Conservation (phyloP, 2,797 vertebrate genomes). For the Hippocampus kuda region DNA sequence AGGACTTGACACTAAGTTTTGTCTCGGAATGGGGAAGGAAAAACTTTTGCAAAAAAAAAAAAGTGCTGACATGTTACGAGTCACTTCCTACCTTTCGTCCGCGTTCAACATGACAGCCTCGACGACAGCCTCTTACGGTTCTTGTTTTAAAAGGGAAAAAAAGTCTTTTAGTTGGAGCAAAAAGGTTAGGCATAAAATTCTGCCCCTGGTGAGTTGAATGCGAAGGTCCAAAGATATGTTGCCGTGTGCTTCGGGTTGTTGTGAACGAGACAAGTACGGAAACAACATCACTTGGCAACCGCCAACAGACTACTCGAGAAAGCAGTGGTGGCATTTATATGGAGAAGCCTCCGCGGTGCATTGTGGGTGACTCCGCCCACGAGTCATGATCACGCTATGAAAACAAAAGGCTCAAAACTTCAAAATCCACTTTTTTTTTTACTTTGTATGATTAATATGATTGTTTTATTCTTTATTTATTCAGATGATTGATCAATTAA, state of each 20-base stretch:
- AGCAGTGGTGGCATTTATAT: conserved; percentile 27
- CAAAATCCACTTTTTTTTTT: background rate
- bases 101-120: conserved; percentile 63
- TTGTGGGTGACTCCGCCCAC: conserved; percentile 33
- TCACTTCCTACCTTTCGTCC: conserved; percentile 63
- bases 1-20: background rate
- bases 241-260: background rate
- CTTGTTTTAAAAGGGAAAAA: background rate
- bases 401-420: background rate
- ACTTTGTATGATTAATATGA: background rate
- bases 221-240: background rate
- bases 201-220: conserved; percentile 44
- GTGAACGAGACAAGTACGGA: too few species aligned
- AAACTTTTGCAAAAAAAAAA: background rate
- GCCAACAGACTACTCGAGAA: accelerated
- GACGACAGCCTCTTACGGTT: conserved; percentile 27
- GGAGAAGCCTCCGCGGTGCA: conserved; percentile 20
- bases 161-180: conserved; percentile 47
- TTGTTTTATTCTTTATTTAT: background rate
- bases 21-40: background rate
- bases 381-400: background rate
- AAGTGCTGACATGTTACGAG: background rate
- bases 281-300: accelerated
- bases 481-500: background rate
- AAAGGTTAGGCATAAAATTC: conserved; percentile 52